Conservation (phyloP, 2,113 vertebrate species). For the Climacteris rufus region DNA sequence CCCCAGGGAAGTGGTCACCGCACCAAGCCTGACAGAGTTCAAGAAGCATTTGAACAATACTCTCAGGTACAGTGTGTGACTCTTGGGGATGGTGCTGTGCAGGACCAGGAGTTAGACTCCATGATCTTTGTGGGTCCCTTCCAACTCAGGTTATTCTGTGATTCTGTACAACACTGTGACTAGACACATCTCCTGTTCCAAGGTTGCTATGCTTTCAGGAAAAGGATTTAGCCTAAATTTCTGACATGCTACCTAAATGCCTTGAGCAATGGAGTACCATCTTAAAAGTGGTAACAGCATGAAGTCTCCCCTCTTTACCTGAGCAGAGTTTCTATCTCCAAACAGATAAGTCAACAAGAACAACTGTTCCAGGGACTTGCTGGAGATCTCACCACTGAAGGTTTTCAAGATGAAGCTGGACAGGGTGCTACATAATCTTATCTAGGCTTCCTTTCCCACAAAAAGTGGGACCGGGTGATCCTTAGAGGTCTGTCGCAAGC, state of each 20-base stretch:
- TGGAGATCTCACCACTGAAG: background rate
- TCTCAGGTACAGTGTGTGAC: background rate
- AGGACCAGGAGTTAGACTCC: background rate
- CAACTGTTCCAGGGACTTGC: background rate
- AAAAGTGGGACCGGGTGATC: background rate
- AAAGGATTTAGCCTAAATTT: background rate
- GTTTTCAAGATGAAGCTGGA: background rate
- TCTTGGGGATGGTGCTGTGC: background rate
- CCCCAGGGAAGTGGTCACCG: background rate
- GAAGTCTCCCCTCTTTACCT: background rate
- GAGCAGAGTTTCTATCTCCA: background rate
- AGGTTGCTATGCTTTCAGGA: background rate
- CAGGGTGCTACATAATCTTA: background rate
- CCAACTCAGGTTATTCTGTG: background rate
- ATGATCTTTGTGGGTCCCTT: background rate
- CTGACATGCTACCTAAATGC: background rate
- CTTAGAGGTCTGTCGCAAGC: background rate
- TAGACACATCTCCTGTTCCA: background rate
- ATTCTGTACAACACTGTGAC: background rate
- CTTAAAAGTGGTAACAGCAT: background rate
- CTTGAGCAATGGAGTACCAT: background rate
- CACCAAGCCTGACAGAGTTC: background rate
- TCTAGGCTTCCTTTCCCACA: background rate
- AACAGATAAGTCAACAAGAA: background rate
- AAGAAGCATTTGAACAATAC: background rate